phyloP scores from a whole-genome alignment of 2,113 vertebrate genomes.

The Mionectes macconnelli region DNA sequence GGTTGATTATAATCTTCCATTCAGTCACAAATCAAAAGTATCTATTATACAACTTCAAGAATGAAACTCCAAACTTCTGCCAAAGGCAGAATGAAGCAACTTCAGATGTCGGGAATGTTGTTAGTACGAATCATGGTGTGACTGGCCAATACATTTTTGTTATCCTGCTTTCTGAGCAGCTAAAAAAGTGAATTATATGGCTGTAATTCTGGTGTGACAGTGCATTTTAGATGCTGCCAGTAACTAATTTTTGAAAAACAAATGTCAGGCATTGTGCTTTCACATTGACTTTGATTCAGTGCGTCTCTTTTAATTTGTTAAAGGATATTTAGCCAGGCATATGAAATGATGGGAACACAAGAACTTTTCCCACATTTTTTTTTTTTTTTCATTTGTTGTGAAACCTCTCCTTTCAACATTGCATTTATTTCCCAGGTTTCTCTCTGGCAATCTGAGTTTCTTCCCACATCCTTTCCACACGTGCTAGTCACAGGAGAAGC shows the following conservation, averaged over 20 bases:
- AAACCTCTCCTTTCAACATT: background rate
- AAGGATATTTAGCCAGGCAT: background rate
- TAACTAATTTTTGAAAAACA: constrained; percentile 36
- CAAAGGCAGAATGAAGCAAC: constrained; percentile 20
- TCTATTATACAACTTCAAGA: constrained; percentile 43
- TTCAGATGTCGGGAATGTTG: background rate
- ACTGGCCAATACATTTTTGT: background rate
- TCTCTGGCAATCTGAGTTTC: background rate
- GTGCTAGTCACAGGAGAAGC: background rate
- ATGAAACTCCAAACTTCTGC: constrained; percentile 43
- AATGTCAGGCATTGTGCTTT: constrained; percentile 14
- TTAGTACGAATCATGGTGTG: background rate
- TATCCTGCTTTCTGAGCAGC: background rate
- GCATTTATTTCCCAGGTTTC: background rate
- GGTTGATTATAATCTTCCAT: constrained; percentile 56
- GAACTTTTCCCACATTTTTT: background rate
- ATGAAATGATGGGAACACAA: background rate
- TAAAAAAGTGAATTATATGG: constrained; percentile 20
- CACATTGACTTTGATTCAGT: background rate
- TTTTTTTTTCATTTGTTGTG: background rate
- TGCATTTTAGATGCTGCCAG: constrained; percentile 13
- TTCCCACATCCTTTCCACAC: background rate
- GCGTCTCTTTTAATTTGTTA: background rate
- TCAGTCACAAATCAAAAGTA: constrained; percentile 51
- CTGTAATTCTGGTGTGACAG: constrained; percentile 1